Conservation (phyloP, 1,140 invertebrate genomes). For the Gonatopus flavifemur region DNA sequence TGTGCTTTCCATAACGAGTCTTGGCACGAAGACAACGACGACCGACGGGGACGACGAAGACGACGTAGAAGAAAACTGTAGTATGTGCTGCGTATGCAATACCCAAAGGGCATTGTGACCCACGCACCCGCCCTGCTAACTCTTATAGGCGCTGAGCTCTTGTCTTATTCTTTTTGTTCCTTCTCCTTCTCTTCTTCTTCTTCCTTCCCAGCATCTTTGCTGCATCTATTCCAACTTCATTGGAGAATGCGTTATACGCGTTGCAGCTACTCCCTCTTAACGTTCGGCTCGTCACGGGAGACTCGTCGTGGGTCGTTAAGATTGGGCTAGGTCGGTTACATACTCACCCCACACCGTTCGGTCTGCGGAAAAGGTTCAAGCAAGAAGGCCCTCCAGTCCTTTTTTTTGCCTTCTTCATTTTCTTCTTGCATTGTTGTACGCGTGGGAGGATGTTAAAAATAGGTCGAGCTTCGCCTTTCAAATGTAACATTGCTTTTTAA, state of each 20-base stretch:
- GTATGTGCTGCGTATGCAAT: too few relatives aligned
- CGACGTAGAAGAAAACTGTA: conserved; percentile 10
- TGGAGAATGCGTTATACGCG: conserved; percentile 31
- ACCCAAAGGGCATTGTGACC: conserved; percentile 47
- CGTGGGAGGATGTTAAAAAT: not conserved
- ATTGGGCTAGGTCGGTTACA: conserved; percentile 48
- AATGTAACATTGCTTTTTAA: too few relatives aligned
- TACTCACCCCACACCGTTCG: conserved; percentile 9
- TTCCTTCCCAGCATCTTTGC: too few relatives aligned
- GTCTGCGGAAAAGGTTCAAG: too few relatives aligned
- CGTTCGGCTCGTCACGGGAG: conserved; percentile 4
- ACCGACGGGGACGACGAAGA: conserved; percentile 4
- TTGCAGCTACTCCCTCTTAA: conserved; percentile 40
- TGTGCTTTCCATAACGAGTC: conserved; percentile 45
- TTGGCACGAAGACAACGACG: conserved; percentile 12
- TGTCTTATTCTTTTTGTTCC: conserved; percentile 6
- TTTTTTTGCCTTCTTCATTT: not conserved
- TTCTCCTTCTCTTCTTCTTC: conserved; percentile 8
- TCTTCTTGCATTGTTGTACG: not conserved
- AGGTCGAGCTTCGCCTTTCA: too few relatives aligned
- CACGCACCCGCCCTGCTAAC: conserved; percentile 49
- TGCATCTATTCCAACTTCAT: too few relatives aligned
- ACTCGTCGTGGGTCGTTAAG: conserved; percentile 33
- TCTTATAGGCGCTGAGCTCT: conserved; percentile 24
- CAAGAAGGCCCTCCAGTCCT: not conserved